Conservation (phyloP, 2,113 vertebrate genomes). For the Hippopotamus amphibius region DNA sequence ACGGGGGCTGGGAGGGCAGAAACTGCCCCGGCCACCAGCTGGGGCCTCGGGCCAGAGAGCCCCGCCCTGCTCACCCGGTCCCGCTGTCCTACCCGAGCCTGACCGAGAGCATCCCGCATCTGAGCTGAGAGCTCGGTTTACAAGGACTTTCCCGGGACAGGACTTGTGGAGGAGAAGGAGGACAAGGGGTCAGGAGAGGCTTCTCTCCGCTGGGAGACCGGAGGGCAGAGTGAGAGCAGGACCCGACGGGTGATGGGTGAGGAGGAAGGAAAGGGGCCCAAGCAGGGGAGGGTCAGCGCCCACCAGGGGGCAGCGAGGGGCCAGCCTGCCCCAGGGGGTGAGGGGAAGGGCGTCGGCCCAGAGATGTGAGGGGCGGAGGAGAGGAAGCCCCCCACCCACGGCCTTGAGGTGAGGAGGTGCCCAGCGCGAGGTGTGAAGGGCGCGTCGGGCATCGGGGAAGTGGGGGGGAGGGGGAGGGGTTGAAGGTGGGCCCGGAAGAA, state of each 20-base stretch:
- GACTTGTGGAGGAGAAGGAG: accelerated
- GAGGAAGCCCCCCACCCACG: accelerated
- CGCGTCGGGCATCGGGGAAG: accelerated
- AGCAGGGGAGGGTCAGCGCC: accelerated
- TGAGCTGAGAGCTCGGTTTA: not conserved
- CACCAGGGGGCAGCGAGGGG: accelerated
- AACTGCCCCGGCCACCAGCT: not conserved
- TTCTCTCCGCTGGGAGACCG: not conserved
- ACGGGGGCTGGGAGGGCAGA: not conserved
- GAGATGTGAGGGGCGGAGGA: accelerated
- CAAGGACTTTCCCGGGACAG: no score
- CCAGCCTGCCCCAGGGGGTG: accelerated
- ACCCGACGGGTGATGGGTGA: not conserved
- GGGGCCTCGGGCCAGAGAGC: not conserved
- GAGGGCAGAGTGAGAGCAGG: accelerated
- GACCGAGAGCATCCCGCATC: accelerated
- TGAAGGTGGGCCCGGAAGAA: not conserved
- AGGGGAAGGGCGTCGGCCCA: accelerated
- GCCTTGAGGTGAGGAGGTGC: not conserved
- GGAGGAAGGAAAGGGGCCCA: not conserved
- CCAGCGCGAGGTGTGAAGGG: not conserved
- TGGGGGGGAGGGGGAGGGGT: no score
- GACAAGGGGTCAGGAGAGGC: not conserved
- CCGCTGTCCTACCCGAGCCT: no score
- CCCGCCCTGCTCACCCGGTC: accelerated